A percentile compares a stretch with the other conserved stretches of the same genome.
These are phyloP conservation scores for Ceratitis capitata DNA, from an alignment of 1,140 invertebrate species.

Conservation along the genomic window DNA sequence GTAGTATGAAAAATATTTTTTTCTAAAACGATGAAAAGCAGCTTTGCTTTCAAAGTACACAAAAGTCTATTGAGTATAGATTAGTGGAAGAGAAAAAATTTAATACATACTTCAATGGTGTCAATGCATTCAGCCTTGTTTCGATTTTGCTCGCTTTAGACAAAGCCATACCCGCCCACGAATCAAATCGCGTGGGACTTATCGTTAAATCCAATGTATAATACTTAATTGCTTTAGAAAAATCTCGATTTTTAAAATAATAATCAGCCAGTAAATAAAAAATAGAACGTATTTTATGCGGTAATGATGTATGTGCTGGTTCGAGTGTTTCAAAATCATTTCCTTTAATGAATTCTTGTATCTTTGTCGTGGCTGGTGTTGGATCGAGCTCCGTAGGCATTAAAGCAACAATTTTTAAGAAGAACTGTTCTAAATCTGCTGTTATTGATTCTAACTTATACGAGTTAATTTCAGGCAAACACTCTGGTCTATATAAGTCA, in stretches of 20 bases:
- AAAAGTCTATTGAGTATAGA: no score
- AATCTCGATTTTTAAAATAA: conserved; percentile 88
- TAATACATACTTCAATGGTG: conserved; percentile 37
- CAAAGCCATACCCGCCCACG: conserved; percentile 91
- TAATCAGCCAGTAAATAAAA: conserved; percentile 92
- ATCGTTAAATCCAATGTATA: conserved; percentile 85
- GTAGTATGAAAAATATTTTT: no score
- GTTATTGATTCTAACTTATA: conserved; percentile 76
- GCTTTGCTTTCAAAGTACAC: no score
- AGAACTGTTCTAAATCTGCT: conserved; percentile 79
- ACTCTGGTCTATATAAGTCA: conserved; percentile 83
- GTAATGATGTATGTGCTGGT: conserved; percentile 66
- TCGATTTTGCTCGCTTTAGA: conserved; percentile 83
- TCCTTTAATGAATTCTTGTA: conserved; percentile 76
- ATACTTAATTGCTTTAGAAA: conserved; percentile 80
- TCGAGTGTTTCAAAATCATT: conserved; percentile 66
- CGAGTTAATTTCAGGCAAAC: conserved; percentile 86
- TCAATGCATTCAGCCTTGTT: conserved; percentile 74
- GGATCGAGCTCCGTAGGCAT: conserved; percentile 77
- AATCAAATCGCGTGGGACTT: conserved; percentile 82
- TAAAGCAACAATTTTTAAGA: conserved; percentile 78
- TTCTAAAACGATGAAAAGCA: no score
- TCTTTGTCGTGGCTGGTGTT: conserved; percentile 69
- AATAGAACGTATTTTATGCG: conserved; percentile 74
- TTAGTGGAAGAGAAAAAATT: not conserved